Evolutionary conservation across 1,140 invertebrate species (phyloP).

Genomic region (Odontomachus brunneus): DNA sequence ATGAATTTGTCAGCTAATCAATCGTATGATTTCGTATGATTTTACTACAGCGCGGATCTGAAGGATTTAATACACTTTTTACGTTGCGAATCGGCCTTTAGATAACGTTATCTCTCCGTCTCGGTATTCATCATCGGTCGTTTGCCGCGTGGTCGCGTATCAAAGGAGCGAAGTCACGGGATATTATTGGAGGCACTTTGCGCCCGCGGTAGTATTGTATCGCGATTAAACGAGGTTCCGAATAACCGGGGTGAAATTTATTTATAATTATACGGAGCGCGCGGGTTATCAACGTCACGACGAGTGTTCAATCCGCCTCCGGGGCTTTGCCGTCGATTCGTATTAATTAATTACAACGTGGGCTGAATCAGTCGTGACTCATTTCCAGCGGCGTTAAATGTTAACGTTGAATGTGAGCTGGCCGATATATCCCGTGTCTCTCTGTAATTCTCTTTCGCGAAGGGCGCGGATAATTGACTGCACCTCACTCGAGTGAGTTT

Average conservation of each 20-base stretch:
- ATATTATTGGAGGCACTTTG: neutral
- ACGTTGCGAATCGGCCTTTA: neutral
- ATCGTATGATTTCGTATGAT: neutral
- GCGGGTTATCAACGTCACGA: neutral
- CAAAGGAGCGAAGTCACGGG: neutral
- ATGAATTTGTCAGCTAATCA: neutral
- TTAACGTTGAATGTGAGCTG: constrained; percentile 2
- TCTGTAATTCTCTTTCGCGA: neutral
- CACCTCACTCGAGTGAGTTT: neutral
- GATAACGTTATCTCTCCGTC: neutral
- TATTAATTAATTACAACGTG: neutral
- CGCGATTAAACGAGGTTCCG: neutral
- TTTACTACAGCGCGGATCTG: neutral
- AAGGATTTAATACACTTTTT: neutral
- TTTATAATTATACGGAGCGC: neutral
- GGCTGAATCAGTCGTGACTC: neutral
- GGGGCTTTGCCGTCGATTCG: neutral
- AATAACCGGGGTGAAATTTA: neutral
- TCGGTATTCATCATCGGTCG: neutral
- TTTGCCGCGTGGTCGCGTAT: neutral
- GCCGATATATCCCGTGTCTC: neutral
- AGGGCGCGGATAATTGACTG: neutral
- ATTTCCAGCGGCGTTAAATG: neutral
- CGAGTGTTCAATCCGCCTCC: neutral
- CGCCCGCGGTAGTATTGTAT: neutral